Conservation (phyloP, 37 sponge, comb jelly and placozoan genomes). For the Agelas oroides region DNA sequence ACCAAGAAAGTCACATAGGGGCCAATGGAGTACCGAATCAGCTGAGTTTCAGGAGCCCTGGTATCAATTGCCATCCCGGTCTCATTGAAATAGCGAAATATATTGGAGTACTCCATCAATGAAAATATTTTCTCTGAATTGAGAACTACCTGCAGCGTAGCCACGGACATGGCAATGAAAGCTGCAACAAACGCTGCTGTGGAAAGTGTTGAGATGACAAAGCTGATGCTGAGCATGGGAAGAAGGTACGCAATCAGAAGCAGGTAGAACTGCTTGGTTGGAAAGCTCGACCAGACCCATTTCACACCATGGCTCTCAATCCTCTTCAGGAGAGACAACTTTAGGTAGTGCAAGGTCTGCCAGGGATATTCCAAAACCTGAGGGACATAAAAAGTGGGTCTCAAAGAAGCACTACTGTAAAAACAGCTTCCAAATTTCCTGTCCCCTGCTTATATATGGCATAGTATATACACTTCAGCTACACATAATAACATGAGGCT, state of each 20-base stretch:
- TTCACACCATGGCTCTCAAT: slow-evolving; percentile 54
- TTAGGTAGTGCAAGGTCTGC: slow-evolving; percentile 17
- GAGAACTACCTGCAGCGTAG: slow-evolving; percentile 43
- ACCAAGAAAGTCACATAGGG: slow-evolving; percentile 37
- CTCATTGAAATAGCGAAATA: slow-evolving; percentile 54
- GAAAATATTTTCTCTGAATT: slow-evolving; percentile 17
- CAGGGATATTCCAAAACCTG: slow-evolving; percentile 38
- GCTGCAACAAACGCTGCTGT: slow-evolving; percentile 31
- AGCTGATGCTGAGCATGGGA: slow-evolving; percentile 40
- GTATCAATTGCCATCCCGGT: neutral
- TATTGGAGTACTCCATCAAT: slow-evolving; percentile 5
- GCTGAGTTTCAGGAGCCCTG: neutral
- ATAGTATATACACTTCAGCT: no score
- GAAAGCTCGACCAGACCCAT: slow-evolving; percentile 62
- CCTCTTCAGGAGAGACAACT: slow-evolving; percentile 10
- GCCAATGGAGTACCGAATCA: neutral
- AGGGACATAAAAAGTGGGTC: no score
- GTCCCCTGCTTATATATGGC: no score
- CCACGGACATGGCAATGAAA: slow-evolving; percentile 38
- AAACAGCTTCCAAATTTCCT: no score
- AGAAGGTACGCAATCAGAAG: slow-evolving; percentile 50
- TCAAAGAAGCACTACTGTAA: no score
- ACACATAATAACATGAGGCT: no score
- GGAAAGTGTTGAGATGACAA: slow-evolving; percentile 29
- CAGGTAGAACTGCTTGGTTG: slow-evolving; percentile 60